Evolutionary conservation across 2,888 invertebrate species (phyloP).

Genomic region (Calameuta idolon): DNA sequence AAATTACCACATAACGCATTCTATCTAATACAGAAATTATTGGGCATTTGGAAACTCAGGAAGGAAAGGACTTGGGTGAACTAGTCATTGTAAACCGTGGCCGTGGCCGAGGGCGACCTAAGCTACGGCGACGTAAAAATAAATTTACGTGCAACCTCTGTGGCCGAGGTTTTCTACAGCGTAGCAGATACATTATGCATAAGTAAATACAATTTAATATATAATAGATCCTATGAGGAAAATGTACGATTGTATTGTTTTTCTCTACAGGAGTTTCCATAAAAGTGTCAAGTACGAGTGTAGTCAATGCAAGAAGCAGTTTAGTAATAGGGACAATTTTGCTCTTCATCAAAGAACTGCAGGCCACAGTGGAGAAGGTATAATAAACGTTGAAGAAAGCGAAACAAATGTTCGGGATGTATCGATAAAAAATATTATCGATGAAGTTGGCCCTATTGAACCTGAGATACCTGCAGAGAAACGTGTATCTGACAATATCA

Average conservation of each 20-base stretch:
- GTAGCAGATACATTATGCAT: conserved; percentile 67
- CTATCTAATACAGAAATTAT: conserved; percentile 69
- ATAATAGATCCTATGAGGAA: not conserved
- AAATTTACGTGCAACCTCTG: conserved; percentile 70
- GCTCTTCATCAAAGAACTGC: conserved; percentile 71
- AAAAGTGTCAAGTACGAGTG: conserved; percentile 75
- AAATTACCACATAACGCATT: conserved; percentile 2
- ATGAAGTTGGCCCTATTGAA: not conserved
- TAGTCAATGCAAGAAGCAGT: conserved; percentile 68
- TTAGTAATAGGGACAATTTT: conserved; percentile 69
- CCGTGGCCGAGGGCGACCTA: conserved; percentile 71
- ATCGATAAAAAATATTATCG: conserved; percentile 1
- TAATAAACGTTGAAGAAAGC: conserved; percentile 61
- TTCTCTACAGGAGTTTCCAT: conserved; percentile 67
- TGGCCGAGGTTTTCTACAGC: conserved; percentile 69
- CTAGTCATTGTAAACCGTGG: conserved; percentile 72
- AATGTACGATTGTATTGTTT: not conserved
- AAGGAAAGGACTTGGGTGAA: conserved; percentile 73
- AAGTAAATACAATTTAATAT: conserved; percentile 47
- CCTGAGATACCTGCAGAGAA: not conserved
- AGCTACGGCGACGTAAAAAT: conserved; percentile 63
- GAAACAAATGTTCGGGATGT: conserved; percentile 8
- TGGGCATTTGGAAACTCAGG: conserved; percentile 75
- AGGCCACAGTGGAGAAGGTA: conserved; percentile 70
- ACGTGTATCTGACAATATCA: not conserved